A percentile compares a stretch with the other conserved stretches of the same genome.
These are phyloP conservation scores for Saguinus midas DNA, from an alignment of 2,113 vertebrate species.

Conservation along the genomic window DNA sequence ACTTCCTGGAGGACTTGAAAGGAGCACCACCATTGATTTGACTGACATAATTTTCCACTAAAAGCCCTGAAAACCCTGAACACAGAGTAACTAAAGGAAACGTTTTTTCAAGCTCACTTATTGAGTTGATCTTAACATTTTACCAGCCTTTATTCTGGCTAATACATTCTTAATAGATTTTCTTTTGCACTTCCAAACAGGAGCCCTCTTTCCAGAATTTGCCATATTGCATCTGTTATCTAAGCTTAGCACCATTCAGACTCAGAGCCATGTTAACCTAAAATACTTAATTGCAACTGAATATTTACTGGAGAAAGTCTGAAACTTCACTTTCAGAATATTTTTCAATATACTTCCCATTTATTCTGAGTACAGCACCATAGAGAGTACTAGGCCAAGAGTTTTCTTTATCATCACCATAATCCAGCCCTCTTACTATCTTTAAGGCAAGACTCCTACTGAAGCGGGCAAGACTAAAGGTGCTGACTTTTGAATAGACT, in stretches of 20 bases:
- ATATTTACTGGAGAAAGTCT: constrained; percentile 33
- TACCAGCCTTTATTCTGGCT: constrained; percentile 43
- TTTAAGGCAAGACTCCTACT: constrained; percentile 2
- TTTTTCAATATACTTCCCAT: constrained; percentile 16
- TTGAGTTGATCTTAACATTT: constrained; percentile 33
- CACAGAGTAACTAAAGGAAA: neutral
- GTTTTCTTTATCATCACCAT: constrained; percentile 17
- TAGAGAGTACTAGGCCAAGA: neutral
- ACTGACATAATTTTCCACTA: neutral
- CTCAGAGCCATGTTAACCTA: neutral
- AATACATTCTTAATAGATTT: constrained; percentile 59
- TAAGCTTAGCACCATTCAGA: constrained; percentile 24
- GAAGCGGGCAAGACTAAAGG: neutral
- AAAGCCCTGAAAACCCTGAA: neutral
- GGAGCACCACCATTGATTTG: neutral
- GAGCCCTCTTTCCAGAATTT: neutral
- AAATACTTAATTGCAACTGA: constrained; percentile 6
- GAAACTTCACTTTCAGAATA: constrained; percentile 35
- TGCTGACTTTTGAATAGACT: neutral
- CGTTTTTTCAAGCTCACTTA: constrained; percentile 7
- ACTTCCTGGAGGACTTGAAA: neutral
- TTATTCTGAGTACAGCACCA: constrained; percentile 23
- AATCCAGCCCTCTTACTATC: constrained; percentile 29
- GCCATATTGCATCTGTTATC: constrained; percentile 38
- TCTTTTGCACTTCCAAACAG: neutral